Base-by-base conservation (phyloP, 2,888 invertebrate genomes). In the Bimastos eiseni region DNA sequence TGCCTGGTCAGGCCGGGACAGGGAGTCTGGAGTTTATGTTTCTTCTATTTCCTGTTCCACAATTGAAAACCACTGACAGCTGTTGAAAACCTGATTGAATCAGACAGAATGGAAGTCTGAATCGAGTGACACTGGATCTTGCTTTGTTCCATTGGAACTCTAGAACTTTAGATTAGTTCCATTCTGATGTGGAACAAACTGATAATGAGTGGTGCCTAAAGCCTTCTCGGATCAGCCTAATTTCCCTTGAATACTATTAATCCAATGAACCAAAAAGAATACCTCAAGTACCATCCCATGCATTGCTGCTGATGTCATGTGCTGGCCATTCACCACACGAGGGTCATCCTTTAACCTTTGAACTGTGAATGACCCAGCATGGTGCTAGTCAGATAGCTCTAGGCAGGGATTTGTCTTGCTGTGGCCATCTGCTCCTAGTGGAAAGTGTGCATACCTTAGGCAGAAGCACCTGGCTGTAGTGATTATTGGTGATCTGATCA, bases 11-110 rank as follows among this genome's bases (percentile, higher is more conserved):
- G 49, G 24, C 49, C 49, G 21, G 49, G 49, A 49, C 24, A n/a
- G n/a, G n/a, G n/a, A n/a, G 24, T n/a, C 70, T 70, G 70, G 70
- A 70, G 70, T 70, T 70, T 8, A 70, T 70, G 70, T 70, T 70
- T 70, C 70, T 70, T 70, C 70, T 70, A n/a, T 70, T 70, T 70
- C 70, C 70, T 70, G 70, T 70, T 70, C 70, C 70, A 70, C 70
- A 70, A 70, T 70, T 70, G 70, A 70, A 70, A 70, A 70, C n/a
- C 70, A n/a, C n/a, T 70, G 70, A 70, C 70, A 70, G 70, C 30
- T 70, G 70, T 70, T 70, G 70, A n/a, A 70, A 13, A 70, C 13
- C 70, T 70, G 70, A 70, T 70, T 70, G 70, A 70, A 70, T 70
- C 70, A n/a, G 70, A n/a, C 70, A 70, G 70, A 70, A 70, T 70